A percentile compares a stretch with the other conserved stretches of the same genome.
Evolutionary conservation across 23 tunicate species (phyloP).

Genomic region (Phallusia fumigata): DNA sequence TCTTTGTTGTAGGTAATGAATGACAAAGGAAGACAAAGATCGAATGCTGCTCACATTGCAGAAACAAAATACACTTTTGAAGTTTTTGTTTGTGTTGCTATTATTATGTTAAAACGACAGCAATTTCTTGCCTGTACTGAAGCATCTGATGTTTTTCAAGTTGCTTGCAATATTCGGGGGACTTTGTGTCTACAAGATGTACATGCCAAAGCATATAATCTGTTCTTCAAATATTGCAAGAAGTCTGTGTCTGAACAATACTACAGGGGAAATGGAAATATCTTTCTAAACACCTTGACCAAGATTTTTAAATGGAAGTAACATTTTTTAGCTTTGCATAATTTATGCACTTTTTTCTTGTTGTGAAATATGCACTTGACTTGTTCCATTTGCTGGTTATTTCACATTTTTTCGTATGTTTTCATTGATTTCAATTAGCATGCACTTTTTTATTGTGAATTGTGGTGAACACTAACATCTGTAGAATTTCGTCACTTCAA

Average conservation of each 20-base stretch:
- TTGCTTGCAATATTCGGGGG: conserved; percentile 57
- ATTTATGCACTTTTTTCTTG: neutral
- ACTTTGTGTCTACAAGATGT: conserved; percentile 36
- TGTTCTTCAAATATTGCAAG: conserved; percentile 41
- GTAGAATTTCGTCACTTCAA: too few relatives aligned
- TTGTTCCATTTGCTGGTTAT: neutral
- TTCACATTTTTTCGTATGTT: neutral
- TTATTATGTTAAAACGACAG: conserved; percentile 64
- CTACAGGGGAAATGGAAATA: neutral
- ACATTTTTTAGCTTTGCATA: neutral
- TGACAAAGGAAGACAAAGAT: conserved; percentile 16
- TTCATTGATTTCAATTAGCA: neutral
- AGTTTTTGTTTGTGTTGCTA: conserved; percentile 61
- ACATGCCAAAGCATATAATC: conserved; percentile 31
- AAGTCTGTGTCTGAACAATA: conserved; percentile 40
- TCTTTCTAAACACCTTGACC: neutral
- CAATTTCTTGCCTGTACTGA: conserved; percentile 61
- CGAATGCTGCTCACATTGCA: neutral
- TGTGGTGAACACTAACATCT: too few relatives aligned
- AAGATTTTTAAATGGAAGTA: conserved; percentile 20
- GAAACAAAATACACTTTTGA: conserved; percentile 51
- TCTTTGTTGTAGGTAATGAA: conserved; percentile 34
- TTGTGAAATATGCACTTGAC: too few relatives aligned
- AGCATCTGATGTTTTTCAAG: conserved; percentile 43
- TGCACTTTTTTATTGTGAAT: neutral